Evolutionary conservation across 2,888 invertebrate genomes (phyloP).

Genomic region (Scaptomyza flava): DNA sequence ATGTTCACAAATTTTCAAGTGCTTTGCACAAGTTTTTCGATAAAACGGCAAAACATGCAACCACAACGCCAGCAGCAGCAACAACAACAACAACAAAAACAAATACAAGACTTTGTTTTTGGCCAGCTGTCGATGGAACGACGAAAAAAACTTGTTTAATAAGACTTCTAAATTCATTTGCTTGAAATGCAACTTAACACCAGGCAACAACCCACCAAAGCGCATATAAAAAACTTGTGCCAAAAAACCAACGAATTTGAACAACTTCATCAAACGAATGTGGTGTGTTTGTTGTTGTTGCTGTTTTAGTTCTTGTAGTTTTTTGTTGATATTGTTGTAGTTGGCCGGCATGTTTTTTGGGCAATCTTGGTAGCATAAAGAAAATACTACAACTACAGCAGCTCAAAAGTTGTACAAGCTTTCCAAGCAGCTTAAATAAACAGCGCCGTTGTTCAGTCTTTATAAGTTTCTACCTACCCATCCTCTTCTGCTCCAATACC

Average conservation of each 20-base stretch:
- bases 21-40: constrained; percentile 60
- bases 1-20: constrained; percentile 60
- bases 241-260: constrained; percentile 37
- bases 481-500: not conserved
- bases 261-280: constrained; percentile 74
- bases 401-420: constrained; percentile 55
- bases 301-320: constrained; percentile 6
- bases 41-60: constrained; percentile 57
- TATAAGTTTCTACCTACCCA: not conserved
- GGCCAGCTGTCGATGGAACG: constrained; percentile 66
- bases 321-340: constrained; percentile 42
- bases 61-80: constrained; percentile 20
- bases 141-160: constrained; percentile 71
- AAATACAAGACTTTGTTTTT: constrained; percentile 53
- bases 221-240: constrained; percentile 52
- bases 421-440: constrained; percentile 67
- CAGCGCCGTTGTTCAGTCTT: constrained; percentile 36
- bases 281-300: constrained; percentile 45
- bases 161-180: constrained; percentile 79
- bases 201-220: constrained; percentile 45
- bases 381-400: constrained; percentile 54
- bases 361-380: constrained; percentile 54
- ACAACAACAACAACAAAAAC: constrained; percentile 33
- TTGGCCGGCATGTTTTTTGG: constrained; percentile 55
- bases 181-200: constrained; percentile 74